Evolutionary conservation across 2,113 vertebrate species (phyloP).

Genomic region (Albula glossodonta): DNA sequence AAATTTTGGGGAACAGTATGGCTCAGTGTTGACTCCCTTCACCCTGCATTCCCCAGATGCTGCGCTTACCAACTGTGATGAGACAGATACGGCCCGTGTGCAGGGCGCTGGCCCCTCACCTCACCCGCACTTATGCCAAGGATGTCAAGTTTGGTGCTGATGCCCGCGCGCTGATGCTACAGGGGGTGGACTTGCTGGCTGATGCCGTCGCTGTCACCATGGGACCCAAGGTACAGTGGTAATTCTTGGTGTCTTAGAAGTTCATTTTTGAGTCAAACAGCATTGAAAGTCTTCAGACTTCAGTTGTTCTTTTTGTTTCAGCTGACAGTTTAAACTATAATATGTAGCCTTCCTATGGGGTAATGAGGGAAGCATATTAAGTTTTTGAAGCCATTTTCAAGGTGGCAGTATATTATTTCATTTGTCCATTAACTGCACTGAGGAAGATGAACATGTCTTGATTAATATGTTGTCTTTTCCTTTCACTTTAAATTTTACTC

Average conservation of each 20-base stretch:
- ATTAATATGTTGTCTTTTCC: not conserved
- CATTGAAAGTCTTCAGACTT: not conserved
- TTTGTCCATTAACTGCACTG: not conserved
- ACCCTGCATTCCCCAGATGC: slow-evolving; percentile 66
- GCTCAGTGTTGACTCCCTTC: not conserved
- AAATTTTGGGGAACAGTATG: not conserved
- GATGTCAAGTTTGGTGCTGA: slow-evolving; percentile 97
- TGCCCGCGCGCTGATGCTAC: slow-evolving; percentile 93
- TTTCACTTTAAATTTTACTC: not conserved
- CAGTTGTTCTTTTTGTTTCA: not conserved
- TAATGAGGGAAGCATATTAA: not conserved
- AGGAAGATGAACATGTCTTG: not conserved
- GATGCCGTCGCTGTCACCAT: slow-evolving; percentile 96
- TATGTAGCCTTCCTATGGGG: not conserved
- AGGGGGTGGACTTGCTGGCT: slow-evolving; percentile 93
- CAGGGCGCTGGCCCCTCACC: slow-evolving; percentile 81
- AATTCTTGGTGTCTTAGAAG: no score
- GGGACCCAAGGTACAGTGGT: slow-evolving; percentile 89
- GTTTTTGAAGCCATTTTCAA: not conserved
- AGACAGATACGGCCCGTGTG: slow-evolving; percentile 82
- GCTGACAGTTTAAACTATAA: not conserved
- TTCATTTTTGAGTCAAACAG: no score
- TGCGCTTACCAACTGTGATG: slow-evolving; percentile 81
- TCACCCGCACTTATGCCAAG: slow-evolving; percentile 88
- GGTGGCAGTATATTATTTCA: not conserved